Evolutionary conservation across 2,113 vertebrate species (phyloP).

Genomic region (Rhinolophus ferrumequinum): DNA sequence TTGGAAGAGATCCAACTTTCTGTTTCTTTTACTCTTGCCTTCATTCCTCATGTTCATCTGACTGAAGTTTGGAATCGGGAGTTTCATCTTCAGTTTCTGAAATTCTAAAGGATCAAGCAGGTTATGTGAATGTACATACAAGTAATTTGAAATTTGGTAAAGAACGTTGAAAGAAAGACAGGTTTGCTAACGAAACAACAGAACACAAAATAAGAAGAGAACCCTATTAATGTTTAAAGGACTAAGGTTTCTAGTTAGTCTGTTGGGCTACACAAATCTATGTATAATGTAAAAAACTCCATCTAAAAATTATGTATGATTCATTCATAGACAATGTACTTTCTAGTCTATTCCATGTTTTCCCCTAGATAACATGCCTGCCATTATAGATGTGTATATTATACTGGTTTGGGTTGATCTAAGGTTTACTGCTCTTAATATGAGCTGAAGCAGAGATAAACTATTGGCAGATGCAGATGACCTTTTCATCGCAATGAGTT

Average conservation of each 20-base stretch:
- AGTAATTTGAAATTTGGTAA: constrained; percentile 8
- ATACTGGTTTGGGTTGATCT: neutral
- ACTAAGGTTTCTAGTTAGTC: neutral
- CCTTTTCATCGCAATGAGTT: neutral
- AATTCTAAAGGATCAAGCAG: neutral
- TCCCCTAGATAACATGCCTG: neutral
- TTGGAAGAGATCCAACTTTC: neutral
- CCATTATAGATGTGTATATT: neutral
- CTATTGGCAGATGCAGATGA: neutral
- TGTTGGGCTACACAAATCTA: neutral
- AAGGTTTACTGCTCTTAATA: neutral
- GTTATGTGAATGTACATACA: neutral
- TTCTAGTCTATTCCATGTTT: neutral
- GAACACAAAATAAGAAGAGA: neutral
- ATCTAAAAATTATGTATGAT: neutral
- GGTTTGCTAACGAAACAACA: neutral
- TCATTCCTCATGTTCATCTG: neutral
- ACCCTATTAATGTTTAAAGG: neutral
- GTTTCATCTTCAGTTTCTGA: neutral
- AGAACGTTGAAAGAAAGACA: neutral
- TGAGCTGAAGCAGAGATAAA: neutral
- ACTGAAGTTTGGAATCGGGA: neutral
- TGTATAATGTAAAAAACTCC: neutral
- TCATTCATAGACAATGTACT: neutral
- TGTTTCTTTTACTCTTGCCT: neutral